phyloP scores from a whole-genome alignment of 2,888 invertebrate genomes.

The Habroteleia sp. region DNA sequence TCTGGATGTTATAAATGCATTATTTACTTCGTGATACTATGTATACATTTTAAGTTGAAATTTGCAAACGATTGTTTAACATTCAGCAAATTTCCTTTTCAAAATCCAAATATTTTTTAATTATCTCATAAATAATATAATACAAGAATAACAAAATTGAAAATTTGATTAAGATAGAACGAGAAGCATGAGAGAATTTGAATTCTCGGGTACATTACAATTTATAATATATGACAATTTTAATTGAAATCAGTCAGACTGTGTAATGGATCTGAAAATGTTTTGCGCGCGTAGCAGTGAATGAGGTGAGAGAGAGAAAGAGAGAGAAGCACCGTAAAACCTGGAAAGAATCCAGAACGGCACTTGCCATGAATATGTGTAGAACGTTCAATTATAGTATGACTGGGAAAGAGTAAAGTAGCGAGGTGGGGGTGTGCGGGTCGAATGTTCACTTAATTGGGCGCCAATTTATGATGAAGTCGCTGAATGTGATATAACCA shows the following conservation, averaged over 20 bases:
- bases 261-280: constrained; percentile 51
- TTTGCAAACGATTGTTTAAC: too few species aligned
- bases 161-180: too few species aligned
- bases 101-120: too few species aligned
- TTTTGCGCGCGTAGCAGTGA: constrained; percentile 41
- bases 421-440: constrained; percentile 8
- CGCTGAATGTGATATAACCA: constrained; percentile 51
- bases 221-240: constrained; percentile 41
- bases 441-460: constrained; percentile 60
- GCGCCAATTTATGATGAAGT: constrained; percentile 59
- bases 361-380: constrained; percentile 54
- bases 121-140: too few species aligned
- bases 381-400: constrained; percentile 59
- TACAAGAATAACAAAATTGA: too few species aligned
- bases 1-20: too few species aligned
- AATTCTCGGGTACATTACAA: constrained; percentile 6
- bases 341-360: constrained; percentile 68
- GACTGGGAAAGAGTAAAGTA: constrained; percentile 44
- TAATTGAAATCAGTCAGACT: constrained; percentile 51
- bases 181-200: too few species aligned
- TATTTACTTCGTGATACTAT: too few species aligned
- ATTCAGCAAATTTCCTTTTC: too few species aligned
- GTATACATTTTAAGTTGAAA: too few species aligned
- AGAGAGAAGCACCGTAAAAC: constrained; percentile 51
- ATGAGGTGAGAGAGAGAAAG: too few species aligned